Conservation (phyloP, 2,113 vertebrate species). For the Chaetops frenatus region DNA sequence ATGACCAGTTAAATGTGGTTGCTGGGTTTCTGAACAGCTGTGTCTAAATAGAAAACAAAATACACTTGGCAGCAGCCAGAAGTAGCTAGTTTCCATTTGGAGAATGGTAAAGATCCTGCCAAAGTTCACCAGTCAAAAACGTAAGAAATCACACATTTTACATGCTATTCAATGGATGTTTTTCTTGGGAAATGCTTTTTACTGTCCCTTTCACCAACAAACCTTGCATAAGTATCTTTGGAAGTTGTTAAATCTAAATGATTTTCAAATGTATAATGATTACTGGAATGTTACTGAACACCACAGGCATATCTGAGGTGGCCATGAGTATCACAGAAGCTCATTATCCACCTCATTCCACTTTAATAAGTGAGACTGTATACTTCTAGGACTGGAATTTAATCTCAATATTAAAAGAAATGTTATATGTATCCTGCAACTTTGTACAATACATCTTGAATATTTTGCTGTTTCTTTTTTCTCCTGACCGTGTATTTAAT, state of each 20-base stretch:
- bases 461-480: constrained; percentile 7
- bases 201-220: neutral
- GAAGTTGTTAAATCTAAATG: neutral
- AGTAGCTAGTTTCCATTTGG: neutral
- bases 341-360: neutral
- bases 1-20: neutral
- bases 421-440: neutral
- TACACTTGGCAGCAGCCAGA: neutral
- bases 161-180: neutral
- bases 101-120: neutral
- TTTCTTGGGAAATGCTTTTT: neutral
- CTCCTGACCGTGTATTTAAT: constrained; percentile 14
- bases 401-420: neutral
- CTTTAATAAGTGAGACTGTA: neutral
- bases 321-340: neutral
- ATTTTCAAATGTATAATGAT: neutral
- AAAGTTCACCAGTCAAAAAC: neutral
- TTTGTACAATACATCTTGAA: neutral
- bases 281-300: neutral
- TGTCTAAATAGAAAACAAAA: neutral
- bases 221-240: neutral
- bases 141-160: neutral
- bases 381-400: neutral
- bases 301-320: neutral
- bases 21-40: neutral